Evolutionary conservation across 2,113 vertebrate genomes (phyloP), one percentile per base, ranked within the genome.

Genomic region (Nerophis ophidion): DNA sequence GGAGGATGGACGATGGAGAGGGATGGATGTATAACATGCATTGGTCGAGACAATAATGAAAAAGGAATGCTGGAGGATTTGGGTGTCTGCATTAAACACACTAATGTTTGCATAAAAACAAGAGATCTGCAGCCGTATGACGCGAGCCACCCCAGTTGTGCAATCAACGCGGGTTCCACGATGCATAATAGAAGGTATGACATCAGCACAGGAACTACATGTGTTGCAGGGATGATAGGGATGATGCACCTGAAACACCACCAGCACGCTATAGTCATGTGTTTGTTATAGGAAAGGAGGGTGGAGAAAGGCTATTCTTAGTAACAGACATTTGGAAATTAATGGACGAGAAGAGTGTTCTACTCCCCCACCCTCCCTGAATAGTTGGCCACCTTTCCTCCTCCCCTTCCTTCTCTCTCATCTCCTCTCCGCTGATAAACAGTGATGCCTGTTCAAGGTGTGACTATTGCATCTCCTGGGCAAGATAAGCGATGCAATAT

Each of bases 261-360:
- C n/a, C 45, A 17, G 54, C 50, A 36, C 36, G 59, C 1, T 47
- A 26, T 26, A 46, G 14, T 59, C 14, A 42, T 45, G 44, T 51
- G 56, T 57, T 47, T 38, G 60, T 84, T 26, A 26, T 71, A 61
- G 74, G 70, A 66, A 68, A 70, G 55, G 72, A 80, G 73, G 76
- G 79, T 71, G 73, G 69, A 58, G 63, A 47, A 47, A 42, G 65
- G 77, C 88, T 89, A 89, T 87, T 89, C 77, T 87, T 87, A 87
- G 86, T 76, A 78, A 72, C 82, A 88, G 83, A 87, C 85, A 84
- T 86, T 88, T 88, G 76, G 63, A 86, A 89, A 90, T 89, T 82
- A 91, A 88, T 89, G 82, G 81, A 88, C 68, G 74, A 81, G 82
- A 74, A 85, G 83, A 79, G 74, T 70, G 73, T 60, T 65, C n/a